phyloP scores from a whole-genome alignment of 2,888 invertebrate genomes.

The Macrosiphum euphorbiae region DNA sequence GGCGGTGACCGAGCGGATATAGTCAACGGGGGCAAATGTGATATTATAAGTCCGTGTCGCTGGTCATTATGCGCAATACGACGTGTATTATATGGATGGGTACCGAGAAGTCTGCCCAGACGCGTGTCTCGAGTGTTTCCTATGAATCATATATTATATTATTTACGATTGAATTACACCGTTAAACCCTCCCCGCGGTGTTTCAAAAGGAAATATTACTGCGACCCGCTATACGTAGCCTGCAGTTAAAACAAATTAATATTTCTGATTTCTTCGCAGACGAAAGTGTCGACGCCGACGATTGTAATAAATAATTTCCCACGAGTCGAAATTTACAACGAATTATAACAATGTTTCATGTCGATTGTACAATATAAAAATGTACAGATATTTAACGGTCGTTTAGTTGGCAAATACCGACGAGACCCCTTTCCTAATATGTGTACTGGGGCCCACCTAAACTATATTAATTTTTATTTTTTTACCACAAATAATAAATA shows the following conservation, averaged over 20 bases:
- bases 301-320: not conserved
- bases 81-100: not conserved
- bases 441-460: too few species aligned
- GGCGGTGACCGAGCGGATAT: not conserved
- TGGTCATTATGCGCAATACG: not conserved
- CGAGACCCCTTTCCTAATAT: too few species aligned
- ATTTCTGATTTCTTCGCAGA: not conserved
- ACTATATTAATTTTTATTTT: too few species aligned
- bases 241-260: not conserved
- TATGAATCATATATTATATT: too few species aligned
- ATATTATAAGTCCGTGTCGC: not conserved
- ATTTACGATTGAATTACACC: too few species aligned
- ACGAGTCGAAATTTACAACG: not conserved
- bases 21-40: not conserved
- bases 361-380: too few species aligned
- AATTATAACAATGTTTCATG: too few species aligned
- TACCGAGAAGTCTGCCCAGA: not conserved
- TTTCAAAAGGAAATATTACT: not conserved
- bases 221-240: too few species aligned
- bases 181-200: too few species aligned
- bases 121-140: not conserved
- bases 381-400: too few species aligned
- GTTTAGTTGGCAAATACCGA: too few species aligned
- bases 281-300: not conserved
- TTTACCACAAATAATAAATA: too few species aligned